Evolutionary conservation across 2,797 vertebrate species (phyloP), one percentile per base, ranked within the genome.

Genomic region (Eutrigla gurnardus): DNA sequence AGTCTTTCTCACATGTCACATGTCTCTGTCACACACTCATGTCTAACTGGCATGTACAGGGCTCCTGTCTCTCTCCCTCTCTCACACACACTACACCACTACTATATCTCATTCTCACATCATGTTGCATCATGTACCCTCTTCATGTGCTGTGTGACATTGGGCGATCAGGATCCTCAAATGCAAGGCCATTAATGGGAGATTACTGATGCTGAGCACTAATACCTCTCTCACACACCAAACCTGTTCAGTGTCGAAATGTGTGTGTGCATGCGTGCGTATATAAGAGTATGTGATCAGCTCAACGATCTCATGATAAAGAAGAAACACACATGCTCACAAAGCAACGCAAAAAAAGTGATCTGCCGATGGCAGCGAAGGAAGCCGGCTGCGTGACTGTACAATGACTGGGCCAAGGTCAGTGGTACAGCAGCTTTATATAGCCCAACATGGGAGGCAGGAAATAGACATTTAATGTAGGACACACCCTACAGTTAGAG

Each of bases 401-500:
- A 91, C 91, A 86, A 90, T 88, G 93, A 93, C 92, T 92, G 77
- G 93, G 93, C 93, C 93, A 93, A 93, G 93, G 93, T 93, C 92
- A 93, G 92, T 93, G 92, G 92, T 93, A 93, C 92, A 90, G 86
- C 88, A 77, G 89, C 90, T 93, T 93, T 91, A 93, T 93, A 93
- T 93, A 93, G 92, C 86, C 87, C 91, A 78, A 93, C 91, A 93
- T 93, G 93, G 93, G 92, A 93, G 93, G 91, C 92, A 93, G 93
- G 93, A 93, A 93, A 93, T 93, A 93, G 93, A 93, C 89, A 80
- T 93, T 93, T 93, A 93, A 93, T 93, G 91, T 93, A 93, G 92
- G 93, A 93, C 93, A 93, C 93, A 93, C 92, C 93, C 93, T 93
- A 92, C 92, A 92, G 92, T 93, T 93, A 94, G 90, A 93, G 92